A percentile compares a stretch with the other conserved stretches of the same genome.
These are phyloP conservation scores for Origma solitaria DNA, from an alignment of 2,113 vertebrate genomes.

Conservation along the genomic window DNA sequence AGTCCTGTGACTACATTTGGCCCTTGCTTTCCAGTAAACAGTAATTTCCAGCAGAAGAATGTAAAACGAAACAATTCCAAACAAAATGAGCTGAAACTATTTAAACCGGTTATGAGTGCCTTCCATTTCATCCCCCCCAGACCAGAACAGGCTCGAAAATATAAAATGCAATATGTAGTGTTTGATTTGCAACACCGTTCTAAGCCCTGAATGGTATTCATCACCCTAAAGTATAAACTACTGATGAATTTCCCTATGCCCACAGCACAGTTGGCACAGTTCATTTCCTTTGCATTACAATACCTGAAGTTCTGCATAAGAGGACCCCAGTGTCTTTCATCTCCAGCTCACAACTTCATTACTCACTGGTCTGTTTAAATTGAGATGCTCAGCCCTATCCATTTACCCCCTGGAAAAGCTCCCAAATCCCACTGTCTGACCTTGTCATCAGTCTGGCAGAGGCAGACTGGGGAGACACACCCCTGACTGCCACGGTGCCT, in stretches of 20 bases:
- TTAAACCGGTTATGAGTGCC: background rate
- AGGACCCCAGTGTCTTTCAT: background rate
- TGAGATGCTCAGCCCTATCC: background rate
- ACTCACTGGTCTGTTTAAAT: background rate
- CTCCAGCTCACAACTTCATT: background rate
- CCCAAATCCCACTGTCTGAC: background rate
- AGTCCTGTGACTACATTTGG: background rate
- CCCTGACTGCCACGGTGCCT: rapidly evolving
- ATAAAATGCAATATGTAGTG: background rate
- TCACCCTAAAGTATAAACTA: background rate
- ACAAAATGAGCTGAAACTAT: background rate
- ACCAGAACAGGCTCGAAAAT: background rate
- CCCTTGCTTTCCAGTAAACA: background rate
- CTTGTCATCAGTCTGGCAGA: background rate
- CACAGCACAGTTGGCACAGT: background rate
- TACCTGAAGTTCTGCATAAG: background rate
- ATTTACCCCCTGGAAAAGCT: background rate
- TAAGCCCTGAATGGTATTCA: background rate
- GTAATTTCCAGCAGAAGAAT: background rate
- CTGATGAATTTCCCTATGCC: background rate
- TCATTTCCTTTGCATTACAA: background rate
- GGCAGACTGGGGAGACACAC: background rate
- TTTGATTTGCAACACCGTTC: background rate
- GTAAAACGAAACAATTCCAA: background rate
- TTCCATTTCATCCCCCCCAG: background rate